Conservation (phyloP, 2,113 vertebrate species). For the Dromaius novaehollandiae region DNA sequence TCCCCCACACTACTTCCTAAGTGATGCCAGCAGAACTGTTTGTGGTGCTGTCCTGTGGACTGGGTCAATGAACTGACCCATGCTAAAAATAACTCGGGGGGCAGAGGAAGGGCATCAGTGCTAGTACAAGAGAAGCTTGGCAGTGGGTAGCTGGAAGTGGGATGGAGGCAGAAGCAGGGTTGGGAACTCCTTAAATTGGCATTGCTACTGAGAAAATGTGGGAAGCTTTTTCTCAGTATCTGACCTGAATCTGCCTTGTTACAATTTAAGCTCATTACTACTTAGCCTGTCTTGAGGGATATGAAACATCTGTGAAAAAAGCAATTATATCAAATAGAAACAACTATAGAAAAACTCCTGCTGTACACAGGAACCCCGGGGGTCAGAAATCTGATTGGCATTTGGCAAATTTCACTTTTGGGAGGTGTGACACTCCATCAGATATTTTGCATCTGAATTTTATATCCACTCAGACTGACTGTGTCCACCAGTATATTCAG, state of each 20-base stretch:
- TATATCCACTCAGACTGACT: not conserved
- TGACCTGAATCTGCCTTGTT: not conserved
- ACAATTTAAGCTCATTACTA: not conserved
- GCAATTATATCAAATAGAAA: not conserved
- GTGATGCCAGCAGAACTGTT: not conserved
- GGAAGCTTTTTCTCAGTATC: not conserved
- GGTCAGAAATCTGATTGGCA: not conserved
- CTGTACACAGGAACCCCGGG: not conserved
- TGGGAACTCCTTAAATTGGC: not conserved
- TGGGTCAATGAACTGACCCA: not conserved
- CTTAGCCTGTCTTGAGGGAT: not conserved
- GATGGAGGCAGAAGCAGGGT: not conserved
- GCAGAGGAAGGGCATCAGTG: not conserved
- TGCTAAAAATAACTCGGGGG: not conserved
- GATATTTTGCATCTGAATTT: not conserved
- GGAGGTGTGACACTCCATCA: not conserved
- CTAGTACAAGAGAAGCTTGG: not conserved
- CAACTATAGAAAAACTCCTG: not conserved
- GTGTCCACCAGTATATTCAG: not conserved
- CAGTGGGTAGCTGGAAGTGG: not conserved
- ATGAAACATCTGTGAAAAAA: not conserved
- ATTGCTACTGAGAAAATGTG: not conserved
- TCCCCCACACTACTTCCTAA: not conserved
- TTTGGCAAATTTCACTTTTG: not conserved
- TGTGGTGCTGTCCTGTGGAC: not conserved